Evolutionary conservation across 2,797 vertebrate species (phyloP).

Genomic region (Sebastiscus tertius): DNA sequence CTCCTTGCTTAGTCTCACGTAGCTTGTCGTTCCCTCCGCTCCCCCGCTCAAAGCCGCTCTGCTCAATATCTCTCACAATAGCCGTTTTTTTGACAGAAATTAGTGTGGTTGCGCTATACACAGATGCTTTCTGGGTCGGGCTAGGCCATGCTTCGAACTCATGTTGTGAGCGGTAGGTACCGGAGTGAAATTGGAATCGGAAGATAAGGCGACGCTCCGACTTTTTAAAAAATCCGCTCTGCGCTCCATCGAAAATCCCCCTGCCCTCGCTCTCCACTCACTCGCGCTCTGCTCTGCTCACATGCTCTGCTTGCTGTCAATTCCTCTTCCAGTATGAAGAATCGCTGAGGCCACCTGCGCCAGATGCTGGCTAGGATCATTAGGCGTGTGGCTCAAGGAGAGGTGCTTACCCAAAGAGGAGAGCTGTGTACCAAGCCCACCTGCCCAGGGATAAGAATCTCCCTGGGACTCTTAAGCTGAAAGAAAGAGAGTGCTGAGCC

Average conservation of each 20-base stretch:
- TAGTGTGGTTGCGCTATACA: not conserved
- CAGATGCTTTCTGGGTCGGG: not conserved
- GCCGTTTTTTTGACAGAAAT: not conserved
- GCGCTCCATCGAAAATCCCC: not conserved
- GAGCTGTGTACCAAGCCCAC: conserved; percentile 59
- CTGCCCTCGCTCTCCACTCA: not conserved
- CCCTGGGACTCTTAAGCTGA: conserved; percentile 71
- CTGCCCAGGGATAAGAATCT: conserved; percentile 67
- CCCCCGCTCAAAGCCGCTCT: too few relatives aligned
- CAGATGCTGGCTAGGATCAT: conserved; percentile 75
- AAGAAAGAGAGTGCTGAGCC: conserved; percentile 55
- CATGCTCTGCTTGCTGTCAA: conserved; percentile 40
- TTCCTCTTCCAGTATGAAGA: conserved; percentile 51
- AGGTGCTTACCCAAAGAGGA: conserved; percentile 69
- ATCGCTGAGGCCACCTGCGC: conserved; percentile 57
- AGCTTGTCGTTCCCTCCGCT: too few relatives aligned
- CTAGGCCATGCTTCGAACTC: not conserved
- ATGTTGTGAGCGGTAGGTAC: too few relatives aligned
- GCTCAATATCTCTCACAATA: not conserved
- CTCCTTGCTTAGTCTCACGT: too few relatives aligned
- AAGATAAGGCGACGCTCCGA: not conserved
- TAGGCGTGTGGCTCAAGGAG: conserved; percentile 66
- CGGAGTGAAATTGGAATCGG: too few relatives aligned
- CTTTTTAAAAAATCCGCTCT: not conserved
- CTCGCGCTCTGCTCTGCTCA: not conserved